Conservation (phyloP, 2,888 invertebrate genomes). For the Leptogaster cylindrica region DNA sequence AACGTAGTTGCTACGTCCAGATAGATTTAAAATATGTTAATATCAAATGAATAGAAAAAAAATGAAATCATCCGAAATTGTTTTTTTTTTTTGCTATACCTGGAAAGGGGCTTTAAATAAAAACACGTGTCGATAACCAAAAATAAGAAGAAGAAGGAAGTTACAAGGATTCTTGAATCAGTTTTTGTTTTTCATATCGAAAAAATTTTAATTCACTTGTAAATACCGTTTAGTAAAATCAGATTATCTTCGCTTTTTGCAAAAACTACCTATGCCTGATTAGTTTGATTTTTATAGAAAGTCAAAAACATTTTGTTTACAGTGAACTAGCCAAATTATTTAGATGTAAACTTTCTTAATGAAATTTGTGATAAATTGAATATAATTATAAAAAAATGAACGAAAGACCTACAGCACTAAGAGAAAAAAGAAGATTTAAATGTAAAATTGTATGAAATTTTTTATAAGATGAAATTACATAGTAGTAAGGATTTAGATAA, state of each 20-base stretch:
- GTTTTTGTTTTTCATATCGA: no score
- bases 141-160: no score
- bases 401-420: constrained; percentile 8
- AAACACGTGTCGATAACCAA: no score
- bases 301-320: neutral
- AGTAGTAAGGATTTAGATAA: neutral
- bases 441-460: constrained; percentile 27
- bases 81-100: no score
- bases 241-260: no score
- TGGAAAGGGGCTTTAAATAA: no score
- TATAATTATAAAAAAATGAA: constrained; percentile 7
- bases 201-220: no score
- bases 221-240: constrained; percentile 8
- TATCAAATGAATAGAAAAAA: no score
- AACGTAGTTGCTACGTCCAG: no score
- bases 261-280: neutral
- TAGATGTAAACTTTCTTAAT: constrained; percentile 27
- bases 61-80: no score
- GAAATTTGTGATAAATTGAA: constrained; percentile 38
- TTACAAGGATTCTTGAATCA: no score
- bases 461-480: constrained; percentile 24
- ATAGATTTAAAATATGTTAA: no score
- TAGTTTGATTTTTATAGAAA: neutral
- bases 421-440: neutral
- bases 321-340: constrained; percentile 18